Conservation (phyloP, 2,113 vertebrate species). For the Loxodonta africana region DNA sequence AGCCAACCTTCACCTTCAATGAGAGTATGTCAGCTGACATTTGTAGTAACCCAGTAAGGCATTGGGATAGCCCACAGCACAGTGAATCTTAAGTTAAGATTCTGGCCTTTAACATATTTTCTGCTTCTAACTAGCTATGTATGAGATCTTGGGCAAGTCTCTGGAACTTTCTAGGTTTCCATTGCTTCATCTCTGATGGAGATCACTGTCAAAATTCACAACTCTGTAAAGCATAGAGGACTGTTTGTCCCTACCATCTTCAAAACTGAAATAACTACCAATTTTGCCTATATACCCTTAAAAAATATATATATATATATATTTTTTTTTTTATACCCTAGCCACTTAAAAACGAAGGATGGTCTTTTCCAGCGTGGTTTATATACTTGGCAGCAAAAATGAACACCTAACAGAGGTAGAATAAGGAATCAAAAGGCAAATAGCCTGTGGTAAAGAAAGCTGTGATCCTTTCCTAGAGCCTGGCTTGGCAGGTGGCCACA, state of each 20-base stretch:
- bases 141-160: neutral
- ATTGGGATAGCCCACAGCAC: neutral
- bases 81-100: neutral
- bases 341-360: neutral
- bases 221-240: neutral
- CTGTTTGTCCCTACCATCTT: neutral
- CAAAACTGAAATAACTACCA: constrained; percentile 5
- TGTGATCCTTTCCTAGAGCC: neutral
- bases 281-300: neutral
- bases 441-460: neutral
- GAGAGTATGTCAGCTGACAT: neutral
- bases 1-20: neutral
- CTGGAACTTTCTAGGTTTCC: neutral
- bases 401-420: constrained; percentile 10
- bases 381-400: neutral
- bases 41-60: neutral
- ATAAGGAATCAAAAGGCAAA: neutral
- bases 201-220: neutral
- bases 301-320: no score
- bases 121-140: neutral
- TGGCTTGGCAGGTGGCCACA: rapidly evolving
- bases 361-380: constrained; percentile 8
- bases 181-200: neutral
- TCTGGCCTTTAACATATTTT: neutral
- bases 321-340: neutral